Conservation (phyloP, 1,140 invertebrate species). For the Temnothorax longispinosus region DNA sequence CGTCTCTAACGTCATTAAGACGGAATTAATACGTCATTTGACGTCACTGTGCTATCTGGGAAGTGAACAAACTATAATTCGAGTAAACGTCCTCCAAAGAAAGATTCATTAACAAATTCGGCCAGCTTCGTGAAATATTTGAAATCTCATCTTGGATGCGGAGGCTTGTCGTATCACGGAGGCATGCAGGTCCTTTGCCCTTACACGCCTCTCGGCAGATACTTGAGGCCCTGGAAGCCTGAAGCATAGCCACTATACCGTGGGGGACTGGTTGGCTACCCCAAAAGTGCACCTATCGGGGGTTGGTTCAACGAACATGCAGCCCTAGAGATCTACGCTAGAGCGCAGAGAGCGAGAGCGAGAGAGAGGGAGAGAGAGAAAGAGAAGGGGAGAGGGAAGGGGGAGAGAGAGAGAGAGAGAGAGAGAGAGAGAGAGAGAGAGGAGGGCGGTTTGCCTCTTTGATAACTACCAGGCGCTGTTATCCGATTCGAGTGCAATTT, state of each 20-base stretch:
- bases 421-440: conserved; percentile 30
- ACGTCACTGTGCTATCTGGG: too few species aligned
- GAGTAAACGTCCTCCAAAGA: neutral
- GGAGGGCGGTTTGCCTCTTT: conserved; percentile 24
- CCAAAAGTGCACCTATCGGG: conserved; percentile 78
- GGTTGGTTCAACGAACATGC: conserved; percentile 68
- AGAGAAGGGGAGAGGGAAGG: neutral
- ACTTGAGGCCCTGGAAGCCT: conserved; percentile 71
- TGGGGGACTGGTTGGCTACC: conserved; percentile 70
- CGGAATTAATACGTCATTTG: too few species aligned
- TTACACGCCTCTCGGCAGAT: conserved; percentile 75
- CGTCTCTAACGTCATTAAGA: too few species aligned
- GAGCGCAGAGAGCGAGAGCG: conserved; percentile 62
- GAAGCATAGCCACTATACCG: conserved; percentile 71
- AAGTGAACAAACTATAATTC: conserved; percentile 3
- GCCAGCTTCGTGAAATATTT: conserved; percentile 65
- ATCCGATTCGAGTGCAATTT: conserved; percentile 52
- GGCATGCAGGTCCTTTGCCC: conserved; percentile 67
- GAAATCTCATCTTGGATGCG: conserved; percentile 72
- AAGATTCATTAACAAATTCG: conserved; percentile 45
- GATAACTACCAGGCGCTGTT: conserved; percentile 49
- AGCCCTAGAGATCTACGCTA: conserved; percentile 62
- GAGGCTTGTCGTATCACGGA: conserved; percentile 66
- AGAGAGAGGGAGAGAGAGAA: neutral
- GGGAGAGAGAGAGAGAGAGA: conserved; percentile 58